Evolutionary conservation across 2,113 vertebrate genomes (phyloP).

Genomic region (Dipodomys spectabilis): DNA sequence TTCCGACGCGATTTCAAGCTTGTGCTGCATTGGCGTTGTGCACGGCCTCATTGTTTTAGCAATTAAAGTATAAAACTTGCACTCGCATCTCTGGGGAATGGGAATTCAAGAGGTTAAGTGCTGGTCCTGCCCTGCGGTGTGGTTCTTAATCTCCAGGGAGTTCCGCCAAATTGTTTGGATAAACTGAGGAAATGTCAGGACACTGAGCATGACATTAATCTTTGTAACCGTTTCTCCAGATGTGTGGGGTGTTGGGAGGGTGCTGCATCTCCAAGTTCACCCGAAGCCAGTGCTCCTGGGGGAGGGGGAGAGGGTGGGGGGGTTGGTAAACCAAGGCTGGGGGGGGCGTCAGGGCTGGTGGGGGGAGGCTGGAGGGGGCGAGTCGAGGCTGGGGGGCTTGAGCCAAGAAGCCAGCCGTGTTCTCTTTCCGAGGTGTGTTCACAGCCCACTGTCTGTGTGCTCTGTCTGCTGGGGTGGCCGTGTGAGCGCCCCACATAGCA

Average conservation of each 20-base stretch:
- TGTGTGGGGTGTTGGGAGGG: slow-evolving; percentile 70
- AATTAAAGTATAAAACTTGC: slow-evolving; percentile 76
- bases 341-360: too few species aligned
- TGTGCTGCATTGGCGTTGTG: slow-evolving; percentile 30
- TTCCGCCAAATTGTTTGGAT: slow-evolving; percentile 83
- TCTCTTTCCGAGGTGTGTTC: neutral
- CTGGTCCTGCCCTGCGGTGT: slow-evolving; percentile 20
- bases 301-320: neutral
- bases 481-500: too few species aligned
- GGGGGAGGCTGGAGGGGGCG: too few species aligned
- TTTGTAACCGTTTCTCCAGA: slow-evolving; percentile 83
- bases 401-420: neutral
- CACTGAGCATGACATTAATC: slow-evolving; percentile 81
- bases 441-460: neutral
- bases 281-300: neutral
- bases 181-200: slow-evolving; percentile 85
- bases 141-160: slow-evolving; percentile 77
- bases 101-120: slow-evolving; percentile 77
- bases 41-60: slow-evolving; percentile 71
- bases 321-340: too few species aligned
- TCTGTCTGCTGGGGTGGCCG: neutral
- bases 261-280: slow-evolving; percentile 44
- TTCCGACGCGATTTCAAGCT: slow-evolving; percentile 35
- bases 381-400: neutral
- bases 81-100: slow-evolving; percentile 58